These are phyloP conservation scores for Uria aalge DNA, from an alignment of 2,113 vertebrate genomes.

Conservation along the genomic window DNA sequence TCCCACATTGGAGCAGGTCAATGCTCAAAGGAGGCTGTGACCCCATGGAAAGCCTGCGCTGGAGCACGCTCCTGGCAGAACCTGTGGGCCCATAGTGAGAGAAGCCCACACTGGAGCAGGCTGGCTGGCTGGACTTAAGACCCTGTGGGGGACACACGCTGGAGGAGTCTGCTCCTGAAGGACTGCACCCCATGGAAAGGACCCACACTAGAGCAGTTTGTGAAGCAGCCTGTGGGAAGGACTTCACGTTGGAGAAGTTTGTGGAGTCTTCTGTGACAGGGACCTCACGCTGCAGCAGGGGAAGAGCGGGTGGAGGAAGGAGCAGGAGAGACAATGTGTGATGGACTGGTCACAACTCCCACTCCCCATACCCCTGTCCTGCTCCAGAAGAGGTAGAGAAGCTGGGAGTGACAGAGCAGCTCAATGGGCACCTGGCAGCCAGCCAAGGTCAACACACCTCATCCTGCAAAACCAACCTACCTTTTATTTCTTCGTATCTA, in stretches of 20 bases:
- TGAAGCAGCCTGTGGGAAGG: background rate
- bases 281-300: background rate
- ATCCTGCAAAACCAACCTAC: background rate
- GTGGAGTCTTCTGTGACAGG: accelerated
- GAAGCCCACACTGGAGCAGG: background rate
- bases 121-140: background rate
- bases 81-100: background rate
- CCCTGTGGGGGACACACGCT: accelerated
- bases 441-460: background rate
- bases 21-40: background rate
- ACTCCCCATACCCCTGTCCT: background rate
- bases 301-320: background rate
- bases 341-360: background rate
- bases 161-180: background rate
- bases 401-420: accelerated
- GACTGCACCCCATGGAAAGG: background rate
- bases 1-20: accelerated
- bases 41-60: accelerated
- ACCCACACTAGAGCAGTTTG: accelerated
- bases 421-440: background rate
- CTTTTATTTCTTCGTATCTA: background rate
- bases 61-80: background rate
- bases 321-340: accelerated
- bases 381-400: background rate
- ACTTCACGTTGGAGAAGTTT: accelerated